phyloP scores from a whole-genome alignment of 2,797 vertebrate species.

The Loris lydekkerianus region DNA sequence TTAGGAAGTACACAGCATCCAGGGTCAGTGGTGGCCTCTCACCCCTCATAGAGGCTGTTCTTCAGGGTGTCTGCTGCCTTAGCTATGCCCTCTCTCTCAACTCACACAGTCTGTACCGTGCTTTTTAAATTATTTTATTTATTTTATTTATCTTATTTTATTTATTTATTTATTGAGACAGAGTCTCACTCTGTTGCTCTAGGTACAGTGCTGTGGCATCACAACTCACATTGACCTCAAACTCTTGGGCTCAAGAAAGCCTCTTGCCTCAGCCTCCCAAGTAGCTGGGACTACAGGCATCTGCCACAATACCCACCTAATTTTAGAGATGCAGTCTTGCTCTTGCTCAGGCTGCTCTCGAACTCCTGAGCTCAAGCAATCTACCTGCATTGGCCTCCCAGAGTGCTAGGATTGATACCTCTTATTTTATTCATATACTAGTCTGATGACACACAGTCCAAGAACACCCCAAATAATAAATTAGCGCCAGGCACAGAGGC shows the following conservation, averaged over 20 bases:
- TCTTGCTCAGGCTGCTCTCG: too few species aligned
- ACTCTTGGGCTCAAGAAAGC: too few species aligned
- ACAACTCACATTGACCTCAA: too few species aligned
- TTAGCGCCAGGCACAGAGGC: not conserved
- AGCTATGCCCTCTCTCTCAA: not conserved
- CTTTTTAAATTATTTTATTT: not conserved
- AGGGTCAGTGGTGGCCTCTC: not conserved
- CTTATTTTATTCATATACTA: not conserved
- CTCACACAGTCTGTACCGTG: not conserved
- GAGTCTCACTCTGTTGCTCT: too few species aligned
- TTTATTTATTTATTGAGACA: not conserved
- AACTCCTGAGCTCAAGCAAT: too few species aligned
- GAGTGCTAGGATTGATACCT: not conserved
- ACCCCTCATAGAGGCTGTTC: not conserved
- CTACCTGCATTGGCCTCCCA: too few species aligned
- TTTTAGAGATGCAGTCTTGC: too few species aligned
- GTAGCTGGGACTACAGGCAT: too few species aligned
- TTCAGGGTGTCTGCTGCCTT: not conserved
- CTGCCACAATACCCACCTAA: too few species aligned
- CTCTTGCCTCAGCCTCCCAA: too few species aligned
- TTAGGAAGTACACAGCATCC: not conserved
- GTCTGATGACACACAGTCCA: not conserved
- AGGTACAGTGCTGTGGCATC: too few species aligned
- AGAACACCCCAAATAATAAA: not conserved
- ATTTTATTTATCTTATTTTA: not conserved